Percentiles rank a stretch among this genome's conserved stretches.
Evolutionary conservation across 2,888 invertebrate genomes (phyloP).

Genomic region (Nowickia ferox): DNA sequence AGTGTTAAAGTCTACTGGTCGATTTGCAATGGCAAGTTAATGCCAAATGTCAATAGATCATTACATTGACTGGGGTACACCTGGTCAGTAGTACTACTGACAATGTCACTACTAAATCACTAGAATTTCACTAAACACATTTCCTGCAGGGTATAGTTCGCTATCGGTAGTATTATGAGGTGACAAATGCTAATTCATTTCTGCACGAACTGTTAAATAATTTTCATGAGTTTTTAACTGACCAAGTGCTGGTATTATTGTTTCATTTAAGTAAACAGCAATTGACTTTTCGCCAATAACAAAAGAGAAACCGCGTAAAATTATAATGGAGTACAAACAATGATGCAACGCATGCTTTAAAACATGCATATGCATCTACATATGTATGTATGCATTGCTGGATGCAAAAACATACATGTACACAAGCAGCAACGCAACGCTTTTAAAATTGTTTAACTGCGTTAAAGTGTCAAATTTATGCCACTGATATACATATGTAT

Average conservation of each 20-base stretch:
- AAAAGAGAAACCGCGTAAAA: slow-evolving; percentile 30
- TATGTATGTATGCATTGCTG: not conserved
- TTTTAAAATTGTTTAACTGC: slow-evolving; percentile 65
- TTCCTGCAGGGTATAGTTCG: no score
- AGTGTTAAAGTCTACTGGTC: no score
- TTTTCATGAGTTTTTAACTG: not conserved
- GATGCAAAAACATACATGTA: not conserved
- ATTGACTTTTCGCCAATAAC: slow-evolving; percentile 18
- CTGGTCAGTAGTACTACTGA: no score
- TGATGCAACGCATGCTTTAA: slow-evolving; percentile 29
- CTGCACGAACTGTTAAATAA: slow-evolving; percentile 9
- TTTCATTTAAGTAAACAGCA: slow-evolving; percentile 27
- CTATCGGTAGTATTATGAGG: slow-evolving; percentile 4
- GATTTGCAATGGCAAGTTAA: no score
- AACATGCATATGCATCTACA: not conserved
- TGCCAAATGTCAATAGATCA: no score
- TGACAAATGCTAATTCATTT: slow-evolving; percentile 38
- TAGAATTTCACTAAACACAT: no score
- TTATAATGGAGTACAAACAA: slow-evolving; percentile 44
- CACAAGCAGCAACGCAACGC: slow-evolving; percentile 26
- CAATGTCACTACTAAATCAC: no score
- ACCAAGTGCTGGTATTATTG: not conserved
- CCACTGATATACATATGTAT: slow-evolving; percentile 56
- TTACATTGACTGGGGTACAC: no score
- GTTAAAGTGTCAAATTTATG: slow-evolving; percentile 70